phyloP scores from a whole-genome alignment of 2,888 invertebrate genomes.

The Ennomos erosarius region DNA sequence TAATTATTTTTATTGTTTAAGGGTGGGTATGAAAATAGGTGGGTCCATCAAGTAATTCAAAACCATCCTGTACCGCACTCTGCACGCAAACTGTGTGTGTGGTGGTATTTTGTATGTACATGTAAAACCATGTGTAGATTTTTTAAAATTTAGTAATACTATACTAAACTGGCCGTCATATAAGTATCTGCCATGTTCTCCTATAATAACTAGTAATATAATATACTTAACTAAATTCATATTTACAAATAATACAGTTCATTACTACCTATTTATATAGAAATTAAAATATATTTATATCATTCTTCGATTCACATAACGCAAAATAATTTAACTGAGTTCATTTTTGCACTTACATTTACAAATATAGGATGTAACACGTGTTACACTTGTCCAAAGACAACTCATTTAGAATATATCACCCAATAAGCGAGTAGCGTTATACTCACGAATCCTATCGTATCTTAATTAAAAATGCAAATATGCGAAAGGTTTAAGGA shows the following conservation, averaged over 20 bases:
- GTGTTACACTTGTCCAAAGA: slow-evolving; percentile 78
- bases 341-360: slow-evolving; percentile 85
- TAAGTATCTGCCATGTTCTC: slow-evolving; percentile 88
- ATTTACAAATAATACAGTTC: slow-evolving; percentile 88
- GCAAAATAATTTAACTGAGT: slow-evolving; percentile 86
- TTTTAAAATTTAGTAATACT: slow-evolving; percentile 87
- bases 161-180: slow-evolving; percentile 90
- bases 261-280: slow-evolving; percentile 77
- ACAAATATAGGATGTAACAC: slow-evolving; percentile 81
- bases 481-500: slow-evolving; percentile 84
- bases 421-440: slow-evolving; percentile 83
- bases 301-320: slow-evolving; percentile 85
- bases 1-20: background rate
- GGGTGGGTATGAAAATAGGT: slow-evolving; percentile 34
- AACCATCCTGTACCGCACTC: slow-evolving; percentile 55
- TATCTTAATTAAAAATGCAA: slow-evolving; percentile 85
- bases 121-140: slow-evolving; percentile 85
- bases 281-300: slow-evolving; percentile 85
- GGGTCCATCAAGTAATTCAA: slow-evolving; percentile 23
- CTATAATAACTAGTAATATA: slow-evolving; percentile 85
- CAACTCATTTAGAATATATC: slow-evolving; percentile 83
- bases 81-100: slow-evolving; percentile 56
- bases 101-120: slow-evolving; percentile 79
- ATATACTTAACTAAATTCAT: slow-evolving; percentile 86
- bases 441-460: slow-evolving; percentile 80